Conservation (phyloP, 1,140 invertebrate species). For the Hormaphis cornu region DNA sequence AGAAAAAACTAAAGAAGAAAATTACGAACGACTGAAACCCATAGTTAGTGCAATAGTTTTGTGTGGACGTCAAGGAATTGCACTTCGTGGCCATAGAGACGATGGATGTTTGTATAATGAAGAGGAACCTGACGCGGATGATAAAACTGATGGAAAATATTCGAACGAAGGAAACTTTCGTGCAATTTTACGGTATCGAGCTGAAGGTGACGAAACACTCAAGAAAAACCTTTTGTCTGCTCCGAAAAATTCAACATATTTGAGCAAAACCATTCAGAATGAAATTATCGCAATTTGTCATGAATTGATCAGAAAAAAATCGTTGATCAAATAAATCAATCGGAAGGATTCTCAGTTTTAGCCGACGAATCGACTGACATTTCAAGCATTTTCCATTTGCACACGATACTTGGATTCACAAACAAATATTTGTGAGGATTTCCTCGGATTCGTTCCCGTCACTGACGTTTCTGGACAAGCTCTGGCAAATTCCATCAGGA, state of each 20-base stretch:
- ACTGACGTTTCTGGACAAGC: not conserved
- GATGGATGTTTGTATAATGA: not conserved
- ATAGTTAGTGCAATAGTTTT: slow-evolving; percentile 38
- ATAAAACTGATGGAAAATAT: not conserved
- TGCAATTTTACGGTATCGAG: slow-evolving; percentile 36
- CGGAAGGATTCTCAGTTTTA: not conserved
- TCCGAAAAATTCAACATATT: slow-evolving; percentile 36
- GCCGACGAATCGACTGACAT: not conserved
- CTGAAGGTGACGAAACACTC: slow-evolving; percentile 36
- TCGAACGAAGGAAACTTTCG: slow-evolving; percentile 28
- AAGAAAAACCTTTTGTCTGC: slow-evolving; percentile 36
- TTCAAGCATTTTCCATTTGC: not conserved
- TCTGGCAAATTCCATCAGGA: not conserved
- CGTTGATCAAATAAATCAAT: not conserved
- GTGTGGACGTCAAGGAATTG: slow-evolving; percentile 37
- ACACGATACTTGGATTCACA: not conserved
- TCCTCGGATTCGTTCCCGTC: not conserved
- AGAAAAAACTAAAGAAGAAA: slow-evolving; percentile 35
- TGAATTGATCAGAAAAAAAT: not conserved
- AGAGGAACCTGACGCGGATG: not conserved
- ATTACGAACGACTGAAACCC: slow-evolving; percentile 35
- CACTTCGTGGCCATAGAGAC: slow-evolving; percentile 36
- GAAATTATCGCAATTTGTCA: slow-evolving; percentile 39
- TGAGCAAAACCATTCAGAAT: slow-evolving; percentile 39
- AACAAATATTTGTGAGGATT: not conserved